phyloP scores from a whole-genome alignment of 2,888 invertebrate genomes.

The Mimachlamys varia region DNA sequence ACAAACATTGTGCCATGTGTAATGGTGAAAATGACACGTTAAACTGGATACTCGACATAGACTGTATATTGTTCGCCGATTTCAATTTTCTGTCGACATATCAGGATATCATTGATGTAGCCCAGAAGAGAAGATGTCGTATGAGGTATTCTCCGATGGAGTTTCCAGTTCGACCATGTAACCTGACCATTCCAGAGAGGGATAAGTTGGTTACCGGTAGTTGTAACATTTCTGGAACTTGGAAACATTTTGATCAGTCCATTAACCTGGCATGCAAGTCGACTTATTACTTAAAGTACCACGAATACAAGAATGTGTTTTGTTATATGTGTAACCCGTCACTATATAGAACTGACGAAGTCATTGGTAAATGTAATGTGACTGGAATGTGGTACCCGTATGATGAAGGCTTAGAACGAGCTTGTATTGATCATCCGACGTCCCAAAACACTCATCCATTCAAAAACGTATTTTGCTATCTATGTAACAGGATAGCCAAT shows the following conservation, averaged over 20 bases:
- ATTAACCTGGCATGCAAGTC: slow-evolving; percentile 46
- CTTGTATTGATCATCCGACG: neutral
- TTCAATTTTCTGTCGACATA: slow-evolving; percentile 37
- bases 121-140: neutral
- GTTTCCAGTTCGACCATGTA: neutral
- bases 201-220: neutral
- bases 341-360: neutral
- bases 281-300: neutral
- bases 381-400: slow-evolving; percentile 41
- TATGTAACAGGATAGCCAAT: slow-evolving; percentile 49
- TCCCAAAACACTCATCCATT: slow-evolving; percentile 34
- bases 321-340: slow-evolving; percentile 40
- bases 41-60: slow-evolving; percentile 28
- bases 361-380: slow-evolving; percentile 37
- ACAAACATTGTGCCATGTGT: slow-evolving; percentile 37
- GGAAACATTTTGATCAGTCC: slow-evolving; percentile 39
- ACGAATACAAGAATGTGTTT: slow-evolving; percentile 28
- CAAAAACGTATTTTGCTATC: slow-evolving; percentile 55
- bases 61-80: slow-evolving; percentile 15
- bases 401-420: neutral
- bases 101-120: slow-evolving; percentile 35
- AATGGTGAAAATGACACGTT: neutral
- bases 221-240: slow-evolving; percentile 44
- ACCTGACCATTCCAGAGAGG: neutral
- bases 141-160: neutral